Evolutionary conservation across 2,888 invertebrate genomes (phyloP), one percentile per base, ranked within the genome.

Genomic region (Thyatira batis): DNA sequence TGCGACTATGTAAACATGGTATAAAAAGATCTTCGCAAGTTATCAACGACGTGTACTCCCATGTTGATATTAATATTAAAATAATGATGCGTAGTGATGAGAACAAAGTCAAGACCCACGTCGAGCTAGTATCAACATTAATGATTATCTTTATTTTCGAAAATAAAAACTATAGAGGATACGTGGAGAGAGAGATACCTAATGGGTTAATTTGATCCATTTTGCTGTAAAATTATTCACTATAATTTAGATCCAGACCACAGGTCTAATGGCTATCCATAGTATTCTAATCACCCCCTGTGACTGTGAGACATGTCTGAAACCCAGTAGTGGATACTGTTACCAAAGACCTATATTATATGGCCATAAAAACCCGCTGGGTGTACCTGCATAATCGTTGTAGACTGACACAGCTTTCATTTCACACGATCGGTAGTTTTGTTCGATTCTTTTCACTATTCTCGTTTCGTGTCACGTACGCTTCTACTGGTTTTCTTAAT

Each of bases 161-260:
- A 30, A 30, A 11, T 11, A 33, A 33, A 1, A 13, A 33, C 33
- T 4, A 33, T 5, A 13, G n/a, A 11, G 1, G 11, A 1, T 11
- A 1, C 30, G 11, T 25, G 45, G 45, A n/a, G 44, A 3, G 44
- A 20, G 51, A 59, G 64, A 63, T 76, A n/a, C n/a, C n/a, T n/a
- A 72, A 77, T 76, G 72, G 67, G 69, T 70, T 73, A 73, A 76
- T 76, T 71, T 67, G 63, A 65, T 58, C 59, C 65, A 71, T 69
- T 76, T 75, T 63, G 67, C 73, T 64, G 66, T 63, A 61, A 61
- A 71, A 71, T 63, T 61, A 61, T 55, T 60, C 52, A 51, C 57
- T 60, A 54, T 68, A 76, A 76, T 76, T 74, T 67, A 62, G 55
- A 54, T 60, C 55, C 60, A 65, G 65, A 59, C 52, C 57, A 60